Base-by-base conservation (phyloP, 2,888 invertebrate species). In the Mystacides longicornis region DNA sequence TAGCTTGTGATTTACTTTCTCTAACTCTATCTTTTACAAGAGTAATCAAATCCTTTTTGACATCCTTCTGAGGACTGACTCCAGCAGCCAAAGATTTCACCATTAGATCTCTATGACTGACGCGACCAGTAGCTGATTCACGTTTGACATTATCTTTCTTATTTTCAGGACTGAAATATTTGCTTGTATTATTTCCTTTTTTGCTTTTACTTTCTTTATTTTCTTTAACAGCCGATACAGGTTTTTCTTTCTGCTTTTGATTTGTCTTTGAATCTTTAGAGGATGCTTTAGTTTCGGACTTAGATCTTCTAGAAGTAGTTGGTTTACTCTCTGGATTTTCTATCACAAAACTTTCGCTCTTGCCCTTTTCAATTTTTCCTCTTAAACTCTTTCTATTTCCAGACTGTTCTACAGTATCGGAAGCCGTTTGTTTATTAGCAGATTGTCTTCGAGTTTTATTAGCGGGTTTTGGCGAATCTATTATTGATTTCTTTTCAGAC, bases 21-120 rank as follows among this genome's bases (percentile, higher is more conserved):
- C 68, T 70, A 5, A 81, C 74, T 59, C 77, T 70, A 42, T 66
- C 69, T 65, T 80, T 79, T 46, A 81, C 70, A 50, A 83, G 70
- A 54, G 70, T 65, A n/a, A 80, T 68, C 23, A 81, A 71, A 63
- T 80, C 80, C 46, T 67, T 67, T 49, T 69, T 74, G 2, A 81
- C 73, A 68, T 81, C 72, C 20, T 21, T 49, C 9, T 5, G 19
- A 18, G 23, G 23, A 20, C 49, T 52, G 21, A 21, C 27, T 14
- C 49, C 27, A 3, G 48, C 52, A 19, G 43, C 23, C 18, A 23
- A 16, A n/a, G 56, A 49, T 49, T 49, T 56, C 18, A 49, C 49
- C 20, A 50, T 67, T 1, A 64, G 3, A 19, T 57, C 57, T 51
- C 54, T 51, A 22, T 51, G 55, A 33, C 56, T 60, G 14, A 52